Evolutionary conservation across 2,888 invertebrate species (phyloP).

Genomic region (Raillietiella orientalis): DNA sequence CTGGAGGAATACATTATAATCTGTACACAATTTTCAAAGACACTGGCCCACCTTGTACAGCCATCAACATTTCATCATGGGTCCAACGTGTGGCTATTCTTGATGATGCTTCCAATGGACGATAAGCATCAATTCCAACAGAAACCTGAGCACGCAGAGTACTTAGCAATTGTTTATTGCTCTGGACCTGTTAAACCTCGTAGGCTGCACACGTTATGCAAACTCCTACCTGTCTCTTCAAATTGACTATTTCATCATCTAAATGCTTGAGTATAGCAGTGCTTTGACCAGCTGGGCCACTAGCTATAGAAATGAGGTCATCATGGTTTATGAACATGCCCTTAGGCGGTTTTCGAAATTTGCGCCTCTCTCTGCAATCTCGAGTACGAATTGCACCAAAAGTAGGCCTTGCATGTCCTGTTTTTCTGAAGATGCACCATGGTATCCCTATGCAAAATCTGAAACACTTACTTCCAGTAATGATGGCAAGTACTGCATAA

Average conservation of each 20-base stretch:
- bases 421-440: slow-evolving; percentile 26
- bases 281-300: slow-evolving; percentile 32
- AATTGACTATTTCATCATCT: slow-evolving; percentile 71
- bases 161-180: slow-evolving; percentile 69
- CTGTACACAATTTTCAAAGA: slow-evolving; percentile 1
- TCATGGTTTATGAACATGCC: slow-evolving; percentile 95
- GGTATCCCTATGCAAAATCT: slow-evolving; percentile 1
- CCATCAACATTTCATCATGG: slow-evolving; percentile 60
- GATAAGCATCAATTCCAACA: too few relatives aligned
- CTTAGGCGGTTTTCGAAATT: slow-evolving; percentile 52
- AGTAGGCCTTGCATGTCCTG: slow-evolving; percentile 11
- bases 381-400: slow-evolving; percentile 8
- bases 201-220: slow-evolving; percentile 6
- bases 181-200: slow-evolving; percentile 88
- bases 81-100: slow-evolving; percentile 69
- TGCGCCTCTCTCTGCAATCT: slow-evolving; percentile 7
- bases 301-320: slow-evolving; percentile 69
- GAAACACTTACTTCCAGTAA: slow-evolving; percentile 37
- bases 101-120: too few relatives aligned
- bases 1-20: too few relatives aligned
- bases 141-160: too few relatives aligned
- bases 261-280: slow-evolving; percentile 61
- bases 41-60: slow-evolving; percentile 61
- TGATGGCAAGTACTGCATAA: slow-evolving; percentile 54
- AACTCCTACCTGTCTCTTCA: slow-evolving; percentile 57